phyloP scores from a whole-genome alignment of 1,140 invertebrate species.

The Drosophila auraria region DNA sequence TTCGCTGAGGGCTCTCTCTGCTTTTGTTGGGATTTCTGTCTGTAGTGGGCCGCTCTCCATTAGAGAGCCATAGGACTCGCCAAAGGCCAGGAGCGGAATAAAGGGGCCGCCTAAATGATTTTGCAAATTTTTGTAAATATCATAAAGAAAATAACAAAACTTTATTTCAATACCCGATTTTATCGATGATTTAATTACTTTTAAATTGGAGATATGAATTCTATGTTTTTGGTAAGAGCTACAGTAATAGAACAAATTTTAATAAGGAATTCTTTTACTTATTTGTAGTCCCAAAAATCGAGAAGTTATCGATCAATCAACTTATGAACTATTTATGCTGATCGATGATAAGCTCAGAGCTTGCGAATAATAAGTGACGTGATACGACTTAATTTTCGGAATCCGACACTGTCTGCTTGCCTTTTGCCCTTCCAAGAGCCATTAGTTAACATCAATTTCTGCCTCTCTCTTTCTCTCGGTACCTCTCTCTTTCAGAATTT shows the following conservation, averaged over 20 bases:
- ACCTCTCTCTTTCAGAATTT: neutral
- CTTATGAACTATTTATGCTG: neutral
- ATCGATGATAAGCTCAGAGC: neutral
- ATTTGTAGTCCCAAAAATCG: too few relatives aligned
- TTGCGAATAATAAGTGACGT: neutral
- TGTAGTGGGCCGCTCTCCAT: neutral
- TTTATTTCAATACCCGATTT: neutral
- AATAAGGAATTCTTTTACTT: too few relatives aligned
- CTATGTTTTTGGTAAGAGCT: too few relatives aligned
- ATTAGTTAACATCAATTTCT: conserved; percentile 44
- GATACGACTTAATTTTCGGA: neutral
- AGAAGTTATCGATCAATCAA: neutral
- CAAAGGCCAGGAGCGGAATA: neutral
- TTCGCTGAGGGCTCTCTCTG: conserved; percentile 15
- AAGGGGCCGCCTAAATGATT: neutral
- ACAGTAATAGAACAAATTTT: too few relatives aligned
- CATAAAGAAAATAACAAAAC: neutral
- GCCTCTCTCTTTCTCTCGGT: conserved; percentile 5
- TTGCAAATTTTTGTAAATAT: neutral
- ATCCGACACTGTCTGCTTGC: conserved; percentile 17
- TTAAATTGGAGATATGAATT: too few relatives aligned
- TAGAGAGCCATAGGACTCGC: neutral
- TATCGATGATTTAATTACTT: too few relatives aligned
- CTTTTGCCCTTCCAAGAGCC: conserved; percentile 74
- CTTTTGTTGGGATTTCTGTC: conserved; percentile 8